phyloP scores from a whole-genome alignment of 2,797 vertebrate species.

The Oreochromis grahami region DNA sequence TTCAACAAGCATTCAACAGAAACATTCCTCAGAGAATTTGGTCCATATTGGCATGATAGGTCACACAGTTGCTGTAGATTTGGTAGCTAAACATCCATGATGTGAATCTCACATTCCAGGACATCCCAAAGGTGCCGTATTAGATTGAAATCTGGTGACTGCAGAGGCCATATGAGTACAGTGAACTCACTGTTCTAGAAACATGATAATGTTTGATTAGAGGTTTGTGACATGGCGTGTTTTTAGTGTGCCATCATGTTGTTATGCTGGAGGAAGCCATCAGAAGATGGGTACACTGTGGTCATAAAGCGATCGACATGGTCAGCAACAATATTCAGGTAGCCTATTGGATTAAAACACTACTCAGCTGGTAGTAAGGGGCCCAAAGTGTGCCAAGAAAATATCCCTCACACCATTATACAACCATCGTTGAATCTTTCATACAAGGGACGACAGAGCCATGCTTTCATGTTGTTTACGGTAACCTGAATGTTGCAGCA shows the following conservation, averaged over 20 bases:
- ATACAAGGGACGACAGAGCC: neutral
- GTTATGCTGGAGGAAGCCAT: neutral
- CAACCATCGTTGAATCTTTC: neutral
- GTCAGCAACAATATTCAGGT: neutral
- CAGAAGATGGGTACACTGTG: neutral
- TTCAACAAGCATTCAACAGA: neutral
- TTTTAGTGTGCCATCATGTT: neutral
- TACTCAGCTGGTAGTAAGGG: neutral
- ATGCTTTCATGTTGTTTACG: neutral
- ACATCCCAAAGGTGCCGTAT: neutral
- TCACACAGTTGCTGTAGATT: neutral
- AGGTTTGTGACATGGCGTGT: neutral
- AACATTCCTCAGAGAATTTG: neutral
- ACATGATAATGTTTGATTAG: neutral
- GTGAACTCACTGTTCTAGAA: neutral
- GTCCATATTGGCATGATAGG: neutral
- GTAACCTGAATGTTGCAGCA: neutral
- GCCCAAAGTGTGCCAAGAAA: neutral
- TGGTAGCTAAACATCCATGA: neutral
- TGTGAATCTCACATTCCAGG: neutral
- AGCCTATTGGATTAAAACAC: neutral
- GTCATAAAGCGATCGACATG: neutral
- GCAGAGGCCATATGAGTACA: neutral
- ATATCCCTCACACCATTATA: neutral
- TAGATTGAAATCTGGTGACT: neutral